phyloP scores from a whole-genome alignment of 1,140 invertebrate genomes.

The Trichomalopsis sarcophagae region DNA sequence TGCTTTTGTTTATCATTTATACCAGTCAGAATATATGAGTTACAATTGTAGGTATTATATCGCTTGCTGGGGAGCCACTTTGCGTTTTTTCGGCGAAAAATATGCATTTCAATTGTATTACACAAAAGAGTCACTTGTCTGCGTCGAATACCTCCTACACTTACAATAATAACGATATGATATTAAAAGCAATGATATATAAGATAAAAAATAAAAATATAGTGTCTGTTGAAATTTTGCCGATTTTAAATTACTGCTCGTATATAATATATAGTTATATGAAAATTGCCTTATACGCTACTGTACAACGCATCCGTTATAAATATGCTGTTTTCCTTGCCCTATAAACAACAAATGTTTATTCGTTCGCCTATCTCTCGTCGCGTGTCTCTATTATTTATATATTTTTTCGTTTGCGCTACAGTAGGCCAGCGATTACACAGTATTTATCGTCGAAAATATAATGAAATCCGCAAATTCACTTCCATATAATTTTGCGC shows the following conservation, averaged over 20 bases:
- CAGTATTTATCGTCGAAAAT: neutral
- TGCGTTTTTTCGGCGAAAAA: neutral
- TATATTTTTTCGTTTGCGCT: slow-evolving; percentile 31
- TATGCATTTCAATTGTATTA: neutral
- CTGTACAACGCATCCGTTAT: slow-evolving; percentile 46
- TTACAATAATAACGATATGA: slow-evolving; percentile 19
- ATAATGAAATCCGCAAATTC: slow-evolving; percentile 20
- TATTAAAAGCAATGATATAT: neutral
- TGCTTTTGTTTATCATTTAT: slow-evolving; percentile 5
- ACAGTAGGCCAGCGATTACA: slow-evolving; percentile 47
- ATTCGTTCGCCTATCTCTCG: neutral
- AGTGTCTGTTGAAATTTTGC: neutral
- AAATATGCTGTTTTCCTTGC: slow-evolving; percentile 27
- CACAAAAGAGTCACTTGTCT: neutral
- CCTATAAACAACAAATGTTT: slow-evolving; percentile 28
- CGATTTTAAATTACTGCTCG: slow-evolving; percentile 4
- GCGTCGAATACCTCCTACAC: neutral
- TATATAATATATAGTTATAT: slow-evolving; percentile 1
- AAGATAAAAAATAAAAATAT: neutral
- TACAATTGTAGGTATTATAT: neutral
- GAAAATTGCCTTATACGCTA: slow-evolving; percentile 45
- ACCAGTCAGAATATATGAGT: neutral
- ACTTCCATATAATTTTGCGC: neutral
- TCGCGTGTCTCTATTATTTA: slow-evolving; percentile 5
- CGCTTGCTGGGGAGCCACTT: neutral